Evolutionary conservation across 2,113 vertebrate genomes (phyloP), one percentile per base, ranked within the genome.

Genomic region (Oreotragus oreotragus): DNA sequence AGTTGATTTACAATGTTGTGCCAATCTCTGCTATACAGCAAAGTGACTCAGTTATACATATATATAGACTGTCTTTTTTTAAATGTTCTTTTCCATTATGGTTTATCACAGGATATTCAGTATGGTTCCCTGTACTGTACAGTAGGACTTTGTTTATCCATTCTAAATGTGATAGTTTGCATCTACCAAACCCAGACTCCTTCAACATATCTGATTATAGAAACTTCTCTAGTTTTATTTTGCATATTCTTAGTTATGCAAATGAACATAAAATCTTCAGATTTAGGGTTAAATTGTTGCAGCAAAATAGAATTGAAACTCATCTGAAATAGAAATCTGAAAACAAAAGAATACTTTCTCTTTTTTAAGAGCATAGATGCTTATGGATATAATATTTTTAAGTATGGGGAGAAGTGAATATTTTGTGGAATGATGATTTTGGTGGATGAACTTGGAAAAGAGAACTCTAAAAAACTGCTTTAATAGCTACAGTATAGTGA

Each of bases 221-320:
- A 93, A 49, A 86, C 53, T 13, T 62, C 19, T 85, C 85, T 90
- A 57, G 30, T 87, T 88, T 97, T 87, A 77, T 83, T 92, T 95
- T 77, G 1, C 55, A 49, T 91, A 64, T 49, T 90, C 49, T 94
- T 76, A 66, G 15, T 76, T 97, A 53, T 87, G 64, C 33, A 79
- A 27, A 47, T 97, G 90, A 91, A 47, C 51, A 87, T 53, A 70
- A 62, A 60, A 43, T 79, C 79, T 94, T 47, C 43, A 96, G 64
- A 80, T 47, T 94, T 70, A 57, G 7, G 39, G 16, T 87, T 84
- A 85, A 64, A 89, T 83, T 57, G 88, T 45, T 90, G 3, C 15
- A 57, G 19, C n/a, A 84, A 84, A 81, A 45, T 73, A 49, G 45
- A 93, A 80, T 70, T 95, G 86, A 92, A 80, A 36, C 36, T 85